A percentile compares a stretch with the other conserved stretches of the same genome.
phyloP scores from a whole-genome alignment of 2,113 vertebrate species.

The Acanthisitta chloris region DNA sequence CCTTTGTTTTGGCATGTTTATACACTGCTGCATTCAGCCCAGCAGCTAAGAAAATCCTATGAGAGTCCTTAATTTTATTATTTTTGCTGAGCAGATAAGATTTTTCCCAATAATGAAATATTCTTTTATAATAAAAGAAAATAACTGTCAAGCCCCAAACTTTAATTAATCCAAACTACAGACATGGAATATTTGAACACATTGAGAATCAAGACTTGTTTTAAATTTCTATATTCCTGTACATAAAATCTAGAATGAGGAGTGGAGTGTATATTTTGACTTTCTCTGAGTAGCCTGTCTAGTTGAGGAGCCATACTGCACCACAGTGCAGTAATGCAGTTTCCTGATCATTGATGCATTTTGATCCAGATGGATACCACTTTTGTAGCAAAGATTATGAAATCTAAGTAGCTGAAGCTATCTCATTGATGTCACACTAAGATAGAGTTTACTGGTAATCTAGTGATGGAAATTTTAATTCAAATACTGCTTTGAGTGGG shows the following conservation, averaged over 20 bases:
- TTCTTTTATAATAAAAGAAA: not conserved
- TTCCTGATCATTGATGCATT: not conserved
- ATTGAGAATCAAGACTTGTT: not conserved
- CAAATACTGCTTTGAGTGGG: rapidly evolving
- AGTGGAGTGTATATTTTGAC: not conserved
- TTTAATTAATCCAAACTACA: not conserved
- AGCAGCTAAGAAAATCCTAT: not conserved
- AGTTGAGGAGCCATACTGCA: not conserved
- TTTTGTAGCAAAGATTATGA: not conserved
- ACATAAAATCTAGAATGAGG: not conserved
- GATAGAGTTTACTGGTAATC: not conserved
- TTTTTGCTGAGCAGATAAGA: conserved; percentile 13
- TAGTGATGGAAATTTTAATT: not conserved
- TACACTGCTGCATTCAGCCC: not conserved
- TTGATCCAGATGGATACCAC: not conserved
- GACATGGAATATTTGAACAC: not conserved
- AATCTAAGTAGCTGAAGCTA: not conserved
- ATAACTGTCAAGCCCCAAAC: not conserved
- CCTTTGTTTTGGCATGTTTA: not conserved
- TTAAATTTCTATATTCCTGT: not conserved
- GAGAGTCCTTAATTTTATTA: not conserved
- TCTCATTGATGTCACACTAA: not conserved
- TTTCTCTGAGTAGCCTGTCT: not conserved
- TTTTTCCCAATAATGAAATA: not conserved
- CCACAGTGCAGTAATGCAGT: not conserved